Evolutionary conservation across 2,888 invertebrate species (phyloP), one percentile per base, ranked within the genome.

Genomic region (Nomada fucata): DNA sequence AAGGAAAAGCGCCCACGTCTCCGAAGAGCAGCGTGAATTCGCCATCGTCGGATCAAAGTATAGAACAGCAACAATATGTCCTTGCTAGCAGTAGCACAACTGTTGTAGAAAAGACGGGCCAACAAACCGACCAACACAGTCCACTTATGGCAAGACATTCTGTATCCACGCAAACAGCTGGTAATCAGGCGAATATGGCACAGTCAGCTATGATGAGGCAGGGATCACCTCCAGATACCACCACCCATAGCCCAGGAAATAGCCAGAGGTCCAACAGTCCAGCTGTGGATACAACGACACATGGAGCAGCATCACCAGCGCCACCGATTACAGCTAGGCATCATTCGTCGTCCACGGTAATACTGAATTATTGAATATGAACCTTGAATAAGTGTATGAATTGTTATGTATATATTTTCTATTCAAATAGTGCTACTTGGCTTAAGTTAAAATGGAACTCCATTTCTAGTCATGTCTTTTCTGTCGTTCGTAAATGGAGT

Each of bases 141-240:
- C 92, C 91, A 9, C 86, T 92, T 68, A 93, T 93, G 92, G 93
- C 92, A 29, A 95, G 96, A 83, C 96, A 97, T 92, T 96, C 97
- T 0, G 97, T 97, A 74, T 97, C 97, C 0, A 97, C 97, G 29
- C 97, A 97, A 93, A 97, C 97, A 20, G 95, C 96, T 7, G 91
- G 88, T 0, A 92, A 91, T 80, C 93, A 92, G 64, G 88, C 90
- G 9, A 93, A 91, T 55, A 82, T 92, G 81, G 91, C 93, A 92
- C 95, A 88, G 89, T 94, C 86, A 86, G 94, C 89, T 13, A 89
- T 93, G 77, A 93, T 91, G 90, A 90, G 93, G 44, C 93, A 91
- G 4, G 95, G 95, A 29, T 96, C 96, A 92, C 97, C 97, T 9
- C 97, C 97, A 0, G 97, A 97, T 90, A 97, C 97, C 0, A 97